These are phyloP conservation scores for Eubucco bourcierii DNA, from an alignment of 2,113 vertebrate species.

Conservation along the genomic window DNA sequence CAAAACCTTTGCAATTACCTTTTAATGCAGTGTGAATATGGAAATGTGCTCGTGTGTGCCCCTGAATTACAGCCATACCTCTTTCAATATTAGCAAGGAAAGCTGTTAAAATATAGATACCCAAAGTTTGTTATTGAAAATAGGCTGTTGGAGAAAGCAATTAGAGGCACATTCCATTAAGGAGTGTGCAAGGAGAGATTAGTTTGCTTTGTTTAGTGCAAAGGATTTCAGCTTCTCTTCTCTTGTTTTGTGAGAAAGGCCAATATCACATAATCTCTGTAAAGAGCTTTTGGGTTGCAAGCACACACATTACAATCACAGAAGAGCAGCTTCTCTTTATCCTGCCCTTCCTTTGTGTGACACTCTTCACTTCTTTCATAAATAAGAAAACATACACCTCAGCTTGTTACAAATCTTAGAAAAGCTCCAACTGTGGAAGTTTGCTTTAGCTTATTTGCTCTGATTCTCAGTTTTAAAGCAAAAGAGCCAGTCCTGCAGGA, in stretches of 20 bases:
- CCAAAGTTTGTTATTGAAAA: neutral
- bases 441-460: neutral
- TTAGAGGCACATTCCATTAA: neutral
- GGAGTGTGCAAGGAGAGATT: neutral
- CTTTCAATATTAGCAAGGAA: neutral
- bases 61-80: neutral
- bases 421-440: neutral
- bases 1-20: neutral
- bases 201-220: neutral
- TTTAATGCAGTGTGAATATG: neutral
- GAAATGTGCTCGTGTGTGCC: neutral
- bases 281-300: neutral
- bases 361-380: neutral
- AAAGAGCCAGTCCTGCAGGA: neutral
- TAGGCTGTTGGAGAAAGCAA: neutral
- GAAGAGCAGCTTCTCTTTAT: neutral
- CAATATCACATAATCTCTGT: neutral
- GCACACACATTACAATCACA: neutral
- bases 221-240: neutral
- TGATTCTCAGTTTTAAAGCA: neutral
- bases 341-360: neutral
- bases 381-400: slow-evolving; percentile 1
- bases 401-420: slow-evolving; percentile 1
- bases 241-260: neutral
- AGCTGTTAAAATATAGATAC: neutral